Base-by-base conservation (phyloP, 2,797 vertebrate genomes). In the Pogoniulus pusillus region DNA sequence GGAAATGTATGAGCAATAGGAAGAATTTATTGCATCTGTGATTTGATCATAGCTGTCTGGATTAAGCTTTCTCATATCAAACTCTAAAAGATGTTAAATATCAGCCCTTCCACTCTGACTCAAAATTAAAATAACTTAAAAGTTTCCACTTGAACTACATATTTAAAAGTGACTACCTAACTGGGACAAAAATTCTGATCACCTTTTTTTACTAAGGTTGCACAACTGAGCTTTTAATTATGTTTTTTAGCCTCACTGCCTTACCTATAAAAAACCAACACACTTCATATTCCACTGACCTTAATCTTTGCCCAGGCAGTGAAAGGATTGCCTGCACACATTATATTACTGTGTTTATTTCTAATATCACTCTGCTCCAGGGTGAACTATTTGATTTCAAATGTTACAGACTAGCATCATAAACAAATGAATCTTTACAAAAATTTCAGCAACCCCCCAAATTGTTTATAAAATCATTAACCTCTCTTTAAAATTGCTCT, bases 271-370 rank as follows among this genome's bases (percentile, higher is more conserved):
- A 82, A 90, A 95, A 68, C 27, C 27, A 47, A 22, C 59, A 75
- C 60, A 95, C 86, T 83, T 96, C 82, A 4, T 83, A 83, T 90
- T 87, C 89, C 76, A 78, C 57, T 73, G 82, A 92, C 66, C 66
- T 89, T 87, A 89, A 90, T 87, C 76, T 78, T 85, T 60, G 53
- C 66, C 27, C 32, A 85, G 34, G 85, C 66, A 92, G 72, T 2
- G 51, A 72, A 49, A 41, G 86, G 62, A n/a, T 10, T 85, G 54
- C 53, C 83, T 93, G 66, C 65, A 87, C 16, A 41, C 15, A 69
- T 59, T 69, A 89, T 29, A 29, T 63, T 66, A 80, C 37, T 87
- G 62, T 93, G 79, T 58, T 85, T 87, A 75, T 68, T 91, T 83
- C 88, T 54, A 78, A 1, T 91, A 90, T 82, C 26, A 23, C 22